Evolutionary conservation across 2,797 vertebrate species (phyloP), one percentile per base, ranked within the genome.

Genomic region (Eupleurogrammus muticus): DNA sequence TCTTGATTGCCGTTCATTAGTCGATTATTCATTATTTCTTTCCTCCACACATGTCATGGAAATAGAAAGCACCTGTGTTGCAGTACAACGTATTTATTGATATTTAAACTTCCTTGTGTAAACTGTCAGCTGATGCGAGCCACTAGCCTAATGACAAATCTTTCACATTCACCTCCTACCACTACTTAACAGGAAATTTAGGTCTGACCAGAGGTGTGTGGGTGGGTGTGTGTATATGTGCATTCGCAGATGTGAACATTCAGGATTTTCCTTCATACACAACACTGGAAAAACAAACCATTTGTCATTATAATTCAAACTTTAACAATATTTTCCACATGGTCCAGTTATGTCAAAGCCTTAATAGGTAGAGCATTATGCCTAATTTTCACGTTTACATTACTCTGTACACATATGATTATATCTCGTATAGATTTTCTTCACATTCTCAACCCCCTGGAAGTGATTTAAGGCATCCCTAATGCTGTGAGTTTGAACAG

Each of bases 291-390:
- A 92, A 92, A 90, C 87, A 91, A 90, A 90, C 80, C 85, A 85
- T 92, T 89, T 88, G 87, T 92, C 88, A 87, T 79, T 81, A 81
- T 72, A 82, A 84, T 68, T 77, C 67, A 80, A 79, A 83, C 79
- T 61, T 88, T 83, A 62, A 21, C 79, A 91, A 92, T 88, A 87
- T 88, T 87, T 92, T 90, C 91, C 91, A 92, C 81, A 92, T 90
- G 90, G 83, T 84, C 69, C 70, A 63, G 73, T 75, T 62, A 79
- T 88, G 84, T 81, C 71, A 77, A 36, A 46, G 60, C 64, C 81
- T 82, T 83, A 82, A 86, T 79, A 81, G 83, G 69, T 61, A 40
- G 57, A 75, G 66, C 53, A 90, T 87, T 88, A 79, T 57, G 61
- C 64, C 63, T 82, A 80, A 88, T 90, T 89, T 87, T 88, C 79